Conservation (phyloP, 2,888 invertebrate genomes). For the Galerucella nymphaeae region DNA sequence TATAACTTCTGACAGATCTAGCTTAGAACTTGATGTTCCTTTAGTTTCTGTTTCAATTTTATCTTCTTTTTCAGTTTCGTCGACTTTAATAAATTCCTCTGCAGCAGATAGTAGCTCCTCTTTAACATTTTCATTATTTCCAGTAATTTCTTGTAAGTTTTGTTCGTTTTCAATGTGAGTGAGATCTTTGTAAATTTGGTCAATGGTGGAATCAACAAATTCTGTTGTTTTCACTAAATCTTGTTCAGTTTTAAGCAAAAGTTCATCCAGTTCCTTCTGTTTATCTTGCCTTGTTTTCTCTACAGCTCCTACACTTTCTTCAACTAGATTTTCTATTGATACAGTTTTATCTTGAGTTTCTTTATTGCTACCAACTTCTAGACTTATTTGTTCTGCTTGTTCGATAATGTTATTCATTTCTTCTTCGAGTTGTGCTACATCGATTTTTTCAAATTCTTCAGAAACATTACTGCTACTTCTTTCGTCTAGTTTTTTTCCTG, state of each 20-base stretch:
- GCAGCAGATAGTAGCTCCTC: background rate
- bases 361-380: background rate
- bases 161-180: slow-evolving; percentile 15
- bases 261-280: slow-evolving; percentile 14
- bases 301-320: slow-evolving; percentile 24
- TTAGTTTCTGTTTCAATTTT: background rate
- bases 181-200: slow-evolving; percentile 11
- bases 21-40: background rate
- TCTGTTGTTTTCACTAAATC: slow-evolving; percentile 5
- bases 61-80: background rate
- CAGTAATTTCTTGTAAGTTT: slow-evolving; percentile 3
- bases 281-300: slow-evolving; percentile 16
- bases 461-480: slow-evolving; percentile 51
- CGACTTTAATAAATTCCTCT: background rate
- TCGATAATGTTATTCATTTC: slow-evolving; percentile 61
- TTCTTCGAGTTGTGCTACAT: slow-evolving; percentile 45
- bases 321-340: slow-evolving; percentile 16
- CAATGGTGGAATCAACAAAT: background rate
- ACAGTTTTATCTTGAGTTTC: too few relatives aligned
- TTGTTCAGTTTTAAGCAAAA: slow-evolving; percentile 16
- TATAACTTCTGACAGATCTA: background rate
- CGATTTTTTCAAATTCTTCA: slow-evolving; percentile 53
- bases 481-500: slow-evolving; percentile 48
- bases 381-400: slow-evolving; percentile 57
- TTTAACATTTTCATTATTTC: background rate